Evolutionary conservation across 2,797 vertebrate species (phyloP).

Genomic region (Epinephelus coioides): DNA sequence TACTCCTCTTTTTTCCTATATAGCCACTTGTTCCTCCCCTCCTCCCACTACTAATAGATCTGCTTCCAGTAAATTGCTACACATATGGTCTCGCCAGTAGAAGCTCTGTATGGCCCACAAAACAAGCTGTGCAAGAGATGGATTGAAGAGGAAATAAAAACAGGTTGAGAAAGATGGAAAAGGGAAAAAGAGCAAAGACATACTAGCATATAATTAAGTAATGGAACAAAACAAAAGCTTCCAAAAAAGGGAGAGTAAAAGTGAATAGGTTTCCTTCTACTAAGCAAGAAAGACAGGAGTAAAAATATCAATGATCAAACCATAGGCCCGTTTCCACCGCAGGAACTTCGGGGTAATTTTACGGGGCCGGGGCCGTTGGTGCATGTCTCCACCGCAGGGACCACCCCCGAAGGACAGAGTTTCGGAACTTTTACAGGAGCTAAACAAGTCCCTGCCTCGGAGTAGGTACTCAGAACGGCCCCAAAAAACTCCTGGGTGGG

Average conservation of each 20-base stretch:
- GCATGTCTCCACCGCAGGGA: no score
- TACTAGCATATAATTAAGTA: background rate
- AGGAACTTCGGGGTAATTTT: no score
- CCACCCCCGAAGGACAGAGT: no score
- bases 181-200: background rate
- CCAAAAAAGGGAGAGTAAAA: background rate
- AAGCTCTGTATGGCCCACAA: constrained; percentile 50
- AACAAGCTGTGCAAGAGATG: constrained; percentile 44
- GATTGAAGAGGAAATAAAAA: constrained; percentile 25
- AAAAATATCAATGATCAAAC: background rate
- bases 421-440: no score
- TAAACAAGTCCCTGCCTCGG: no score
- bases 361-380: no score
- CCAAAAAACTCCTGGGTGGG: no score
- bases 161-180: background rate
- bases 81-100: constrained; percentile 61
- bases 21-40: constrained; percentile 36
- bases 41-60: constrained; percentile 34
- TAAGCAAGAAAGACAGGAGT: background rate
- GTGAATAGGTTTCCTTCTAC: background rate
- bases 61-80: constrained; percentile 58
- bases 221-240: background rate
- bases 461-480: no score
- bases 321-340: no score
- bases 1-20: constrained; percentile 10